Conservation (phyloP, 2,797 vertebrate genomes). For the Picus viridis region DNA sequence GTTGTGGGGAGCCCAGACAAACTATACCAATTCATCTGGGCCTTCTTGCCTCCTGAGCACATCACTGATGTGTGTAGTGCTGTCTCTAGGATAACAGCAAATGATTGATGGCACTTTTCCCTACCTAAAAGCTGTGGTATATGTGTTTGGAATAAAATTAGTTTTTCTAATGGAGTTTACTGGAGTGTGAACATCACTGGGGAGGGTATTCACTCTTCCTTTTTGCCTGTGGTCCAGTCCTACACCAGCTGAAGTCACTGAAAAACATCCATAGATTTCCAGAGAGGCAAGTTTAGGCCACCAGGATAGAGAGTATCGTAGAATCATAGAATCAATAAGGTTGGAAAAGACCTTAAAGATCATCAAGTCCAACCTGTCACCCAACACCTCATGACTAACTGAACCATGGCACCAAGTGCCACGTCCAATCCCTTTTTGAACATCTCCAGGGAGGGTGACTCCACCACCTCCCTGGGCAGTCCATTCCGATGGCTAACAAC, state of each 20-base stretch:
- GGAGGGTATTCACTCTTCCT: not conserved
- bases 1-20: not conserved
- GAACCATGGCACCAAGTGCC: too few relatives aligned
- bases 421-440: too few relatives aligned
- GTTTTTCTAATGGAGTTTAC: conserved; percentile 27
- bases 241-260: not conserved
- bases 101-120: conserved; percentile 26
- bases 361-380: too few relatives aligned
- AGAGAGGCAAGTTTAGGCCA: not conserved
- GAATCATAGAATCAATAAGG: too few relatives aligned
- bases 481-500: too few relatives aligned
- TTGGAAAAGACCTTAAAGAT: too few relatives aligned
- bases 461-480: too few relatives aligned
- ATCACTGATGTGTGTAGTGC: not conserved
- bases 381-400: too few relatives aligned
- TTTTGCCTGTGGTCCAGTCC: not conserved
- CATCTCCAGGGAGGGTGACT: too few relatives aligned
- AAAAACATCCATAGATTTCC: not conserved
- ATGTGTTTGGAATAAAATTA: conserved; percentile 47
- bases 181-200: not conserved
- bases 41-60: conserved; percentile 37
- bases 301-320: not conserved
- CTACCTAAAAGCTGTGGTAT: conserved; percentile 1
- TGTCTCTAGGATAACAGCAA: conserved; percentile 33
- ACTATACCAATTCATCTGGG: not conserved